A percentile compares a stretch with the other conserved stretches of the same genome.
Conservation (phyloP, 2,888 invertebrate species). For the Polydrusus cervinus region DNA sequence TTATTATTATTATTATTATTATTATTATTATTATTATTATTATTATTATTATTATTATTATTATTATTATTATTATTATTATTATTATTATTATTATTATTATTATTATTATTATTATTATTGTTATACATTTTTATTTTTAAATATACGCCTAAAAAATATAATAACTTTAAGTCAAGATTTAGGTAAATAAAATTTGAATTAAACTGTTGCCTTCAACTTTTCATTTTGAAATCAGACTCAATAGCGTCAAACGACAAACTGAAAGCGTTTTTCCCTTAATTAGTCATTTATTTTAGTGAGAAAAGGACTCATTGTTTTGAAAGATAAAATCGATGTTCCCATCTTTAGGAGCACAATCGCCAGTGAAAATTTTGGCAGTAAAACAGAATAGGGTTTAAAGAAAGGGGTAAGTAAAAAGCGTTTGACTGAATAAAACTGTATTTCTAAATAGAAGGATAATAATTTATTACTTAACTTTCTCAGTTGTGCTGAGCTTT, state of each 20-base stretch:
- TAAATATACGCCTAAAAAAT: too few species aligned
- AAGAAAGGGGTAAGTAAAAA: conserved; percentile 6
- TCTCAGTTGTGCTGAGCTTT: neutral
- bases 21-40: too few species aligned
- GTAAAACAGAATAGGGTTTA: conserved; percentile 4
- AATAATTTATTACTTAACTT: neutral
- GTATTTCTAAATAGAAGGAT: neutral
- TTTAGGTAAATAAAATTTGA: neutral
- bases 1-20: too few species aligned
- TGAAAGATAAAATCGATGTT: conserved; percentile 18
- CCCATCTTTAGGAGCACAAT: conserved; percentile 7
- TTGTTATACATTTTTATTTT: too few species aligned
- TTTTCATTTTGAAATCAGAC: conserved; percentile 3
- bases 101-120: too few species aligned
- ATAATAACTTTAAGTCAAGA: neutral
- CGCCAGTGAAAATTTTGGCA: conserved; percentile 11
- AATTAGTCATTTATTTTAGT: conserved; percentile 20
- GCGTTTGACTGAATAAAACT: neutral
- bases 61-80: too few species aligned
- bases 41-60: too few species aligned
- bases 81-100: too few species aligned
- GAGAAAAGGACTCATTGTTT: conserved; percentile 15
- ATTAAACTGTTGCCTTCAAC: neutral
- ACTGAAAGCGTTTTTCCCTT: conserved; percentile 4
- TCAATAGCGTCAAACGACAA: neutral